A percentile compares a stretch with the other conserved stretches of the same genome.
Conservation (phyloP, 2,888 invertebrate genomes). For the Aphidius colemani region DNA sequence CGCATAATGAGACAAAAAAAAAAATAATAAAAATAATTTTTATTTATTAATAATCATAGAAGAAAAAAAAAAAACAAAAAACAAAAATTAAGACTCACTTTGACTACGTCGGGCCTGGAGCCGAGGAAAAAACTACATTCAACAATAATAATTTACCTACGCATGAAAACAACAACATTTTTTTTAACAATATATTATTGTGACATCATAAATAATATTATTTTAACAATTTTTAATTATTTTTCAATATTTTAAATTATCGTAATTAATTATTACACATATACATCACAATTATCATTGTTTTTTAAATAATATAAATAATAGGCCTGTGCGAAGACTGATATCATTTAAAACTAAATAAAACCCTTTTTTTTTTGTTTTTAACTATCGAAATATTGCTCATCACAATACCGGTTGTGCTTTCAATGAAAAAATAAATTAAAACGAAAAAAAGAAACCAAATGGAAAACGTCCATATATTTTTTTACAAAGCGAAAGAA, state of each 20-base stretch:
- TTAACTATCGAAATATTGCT: conserved; percentile 15
- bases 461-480: conserved; percentile 27
- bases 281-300: conserved; percentile 38
- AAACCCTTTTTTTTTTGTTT: conserved; percentile 3
- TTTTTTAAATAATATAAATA: conserved; percentile 27
- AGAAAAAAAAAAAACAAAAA: not conserved
- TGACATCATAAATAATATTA: conserved; percentile 47
- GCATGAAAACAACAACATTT: conserved; percentile 37
- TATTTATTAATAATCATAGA: conserved; percentile 3
- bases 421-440: conserved; percentile 17
- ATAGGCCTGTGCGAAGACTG: conserved; percentile 50
- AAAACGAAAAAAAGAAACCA: conserved; percentile 12
- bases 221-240: conserved; percentile 51
- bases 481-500: conserved; percentile 18
- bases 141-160: conserved; percentile 23
- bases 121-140: conserved; percentile 58
- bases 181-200: conserved; percentile 53
- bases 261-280: conserved; percentile 40
- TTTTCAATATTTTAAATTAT: conserved; percentile 41
- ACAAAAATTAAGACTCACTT: conserved; percentile 58
- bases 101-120: conserved; percentile 60
- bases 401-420: conserved; percentile 24
- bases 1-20: conserved; percentile 58
- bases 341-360: conserved; percentile 30
- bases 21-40: not conserved